Evolutionary conservation across 2,888 invertebrate species (phyloP).

Genomic region (Chydorus sphaericus): DNA sequence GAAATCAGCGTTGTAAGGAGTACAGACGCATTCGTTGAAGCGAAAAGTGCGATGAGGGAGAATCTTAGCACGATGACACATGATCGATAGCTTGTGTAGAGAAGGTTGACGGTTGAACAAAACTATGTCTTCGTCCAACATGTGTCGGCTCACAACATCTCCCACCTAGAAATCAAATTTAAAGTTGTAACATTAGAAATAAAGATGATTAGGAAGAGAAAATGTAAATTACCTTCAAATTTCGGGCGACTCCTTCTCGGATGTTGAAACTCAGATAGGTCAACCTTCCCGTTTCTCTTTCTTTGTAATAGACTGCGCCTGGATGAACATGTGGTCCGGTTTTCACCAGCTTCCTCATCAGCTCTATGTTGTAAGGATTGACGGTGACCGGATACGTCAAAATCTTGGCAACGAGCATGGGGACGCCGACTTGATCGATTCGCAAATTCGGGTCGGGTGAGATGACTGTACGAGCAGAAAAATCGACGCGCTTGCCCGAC

Average conservation of each 20-base stretch:
- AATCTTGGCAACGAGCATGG: constrained; percentile 83
- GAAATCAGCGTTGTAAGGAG: constrained; percentile 98
- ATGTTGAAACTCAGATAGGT: constrained; percentile 87
- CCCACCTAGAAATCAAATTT: constrained; percentile 44
- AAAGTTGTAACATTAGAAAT: too few relatives aligned
- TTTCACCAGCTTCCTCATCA: constrained; percentile 65
- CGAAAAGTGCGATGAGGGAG: constrained; percentile 70
- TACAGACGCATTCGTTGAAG: constrained; percentile 97
- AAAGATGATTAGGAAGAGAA: too few relatives aligned
- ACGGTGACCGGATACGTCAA: constrained; percentile 91
- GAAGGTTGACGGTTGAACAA: constrained; percentile 97
- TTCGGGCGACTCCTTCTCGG: constrained; percentile 74
- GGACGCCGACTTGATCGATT: constrained; percentile 93
- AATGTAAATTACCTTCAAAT: constrained; percentile 48
- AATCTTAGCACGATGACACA: constrained; percentile 82
- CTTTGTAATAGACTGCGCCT: constrained; percentile 91
- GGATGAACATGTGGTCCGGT: constrained; percentile 89
- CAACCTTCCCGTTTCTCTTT: constrained; percentile 59
- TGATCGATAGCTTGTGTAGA: constrained; percentile 93
- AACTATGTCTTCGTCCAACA: constrained; percentile 91
- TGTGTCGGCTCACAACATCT: constrained; percentile 85
- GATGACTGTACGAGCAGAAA: constrained; percentile 93
- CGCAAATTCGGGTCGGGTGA: constrained; percentile 96
- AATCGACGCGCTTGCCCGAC: constrained; percentile 95
- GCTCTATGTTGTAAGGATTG: constrained; percentile 66